Evolutionary conservation across 92 coral and sea anemone species (phyloP).

Genomic region (Palythoa grandiflora): DNA sequence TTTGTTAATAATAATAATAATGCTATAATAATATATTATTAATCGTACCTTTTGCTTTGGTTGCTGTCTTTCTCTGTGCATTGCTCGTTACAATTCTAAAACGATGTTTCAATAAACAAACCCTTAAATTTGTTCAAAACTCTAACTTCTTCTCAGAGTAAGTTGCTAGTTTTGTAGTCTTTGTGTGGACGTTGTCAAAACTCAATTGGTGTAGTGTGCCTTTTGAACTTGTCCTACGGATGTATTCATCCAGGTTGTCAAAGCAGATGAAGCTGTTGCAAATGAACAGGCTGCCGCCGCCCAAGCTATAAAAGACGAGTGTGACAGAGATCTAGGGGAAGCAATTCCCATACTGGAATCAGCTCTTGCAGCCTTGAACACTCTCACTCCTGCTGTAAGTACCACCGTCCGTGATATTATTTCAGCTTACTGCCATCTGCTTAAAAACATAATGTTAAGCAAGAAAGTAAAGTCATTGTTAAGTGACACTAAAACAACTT

Average conservation of each 20-base stretch:
- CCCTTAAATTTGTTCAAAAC: too few species aligned
- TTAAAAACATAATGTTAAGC: too few species aligned
- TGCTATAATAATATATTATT: too few species aligned
- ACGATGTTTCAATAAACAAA: too few species aligned
- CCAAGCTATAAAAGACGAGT: slow-evolving; percentile 98
- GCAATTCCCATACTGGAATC: slow-evolving; percentile 97
- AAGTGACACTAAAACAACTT: too few species aligned
- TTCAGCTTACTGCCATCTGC: not conserved
- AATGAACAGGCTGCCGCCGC: slow-evolving; percentile 99
- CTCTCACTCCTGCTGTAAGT: slow-evolving; percentile 92
- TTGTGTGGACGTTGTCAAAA: not conserved
- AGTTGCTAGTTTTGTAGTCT: too few species aligned
- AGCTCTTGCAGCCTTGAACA: slow-evolving; percentile 95
- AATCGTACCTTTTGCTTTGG: too few species aligned
- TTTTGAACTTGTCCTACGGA: not conserved
- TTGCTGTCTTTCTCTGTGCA: too few species aligned
- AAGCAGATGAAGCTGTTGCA: slow-evolving; percentile 99
- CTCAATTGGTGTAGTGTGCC: not conserved
- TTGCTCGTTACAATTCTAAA: too few species aligned
- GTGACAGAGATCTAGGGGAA: slow-evolving; percentile 95
- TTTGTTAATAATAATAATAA: too few species aligned
- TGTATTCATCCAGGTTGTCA: slow-evolving; percentile 77
- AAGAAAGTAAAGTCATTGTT: too few species aligned
- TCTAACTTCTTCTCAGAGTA: too few species aligned
- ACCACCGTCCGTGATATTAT: not conserved